Conservation (phyloP, 2,113 vertebrate genomes). For the Saguinus imperator region DNA sequence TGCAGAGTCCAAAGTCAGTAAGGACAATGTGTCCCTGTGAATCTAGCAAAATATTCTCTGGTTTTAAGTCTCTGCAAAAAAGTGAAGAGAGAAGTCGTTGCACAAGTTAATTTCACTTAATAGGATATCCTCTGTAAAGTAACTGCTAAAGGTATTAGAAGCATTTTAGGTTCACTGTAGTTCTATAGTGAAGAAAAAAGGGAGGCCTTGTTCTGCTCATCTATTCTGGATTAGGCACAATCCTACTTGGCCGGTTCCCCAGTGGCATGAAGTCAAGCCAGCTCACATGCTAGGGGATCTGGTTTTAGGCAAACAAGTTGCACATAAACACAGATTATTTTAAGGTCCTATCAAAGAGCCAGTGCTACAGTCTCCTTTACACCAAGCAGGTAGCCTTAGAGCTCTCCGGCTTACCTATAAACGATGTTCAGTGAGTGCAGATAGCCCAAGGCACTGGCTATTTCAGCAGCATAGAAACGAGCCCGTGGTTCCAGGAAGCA, state of each 20-base stretch:
- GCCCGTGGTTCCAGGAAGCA: conserved; percentile 98
- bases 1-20: conserved; percentile 98
- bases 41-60: conserved; percentile 98
- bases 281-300: not conserved
- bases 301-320: not conserved
- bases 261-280: not conserved
- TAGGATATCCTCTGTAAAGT: conserved; percentile 11
- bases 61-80: conserved; percentile 92
- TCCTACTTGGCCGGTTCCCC: not conserved
- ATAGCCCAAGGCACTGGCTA: conserved; percentile 97
- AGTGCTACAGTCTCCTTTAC: not conserved
- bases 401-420: conserved; percentile 87
- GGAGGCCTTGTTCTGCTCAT: conserved; percentile 51
- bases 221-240: conserved; percentile 17
- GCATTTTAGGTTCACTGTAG: not conserved
- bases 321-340: not conserved
- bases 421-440: conserved; percentile 98
- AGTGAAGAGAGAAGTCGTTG: not conserved
- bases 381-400: not conserved
- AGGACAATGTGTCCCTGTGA: conserved; percentile 98
- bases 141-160: not conserved
- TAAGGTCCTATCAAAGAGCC: not conserved
- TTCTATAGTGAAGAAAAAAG: not conserved
- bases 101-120: not conserved
- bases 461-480: conserved; percentile 97